Percentiles rank a stretch among this genome's conserved stretches.
These are phyloP conservation scores for Choloepus hoffmanni DNA, from an alignment of 2,113 vertebrate species.

Conservation along the genomic window DNA sequence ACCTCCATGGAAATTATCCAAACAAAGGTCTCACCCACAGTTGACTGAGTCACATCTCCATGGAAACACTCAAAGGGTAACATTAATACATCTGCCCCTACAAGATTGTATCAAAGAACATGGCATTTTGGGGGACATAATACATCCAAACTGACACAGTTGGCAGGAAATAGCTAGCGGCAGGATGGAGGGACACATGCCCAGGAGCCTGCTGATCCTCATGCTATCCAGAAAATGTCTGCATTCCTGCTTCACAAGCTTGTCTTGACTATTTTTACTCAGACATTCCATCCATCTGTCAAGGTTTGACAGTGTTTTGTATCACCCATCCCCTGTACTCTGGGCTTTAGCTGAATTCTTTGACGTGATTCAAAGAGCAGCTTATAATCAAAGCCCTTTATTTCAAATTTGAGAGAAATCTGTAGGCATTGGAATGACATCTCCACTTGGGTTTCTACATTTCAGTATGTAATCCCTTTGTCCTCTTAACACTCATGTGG, in stretches of 20 bases:
- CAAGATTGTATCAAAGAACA: no score
- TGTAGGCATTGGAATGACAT: background rate
- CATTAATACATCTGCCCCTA: no score
- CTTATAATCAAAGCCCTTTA: background rate
- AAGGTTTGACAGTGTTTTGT: background rate
- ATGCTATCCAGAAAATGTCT: background rate
- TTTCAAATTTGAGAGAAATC: conserved; percentile 24
- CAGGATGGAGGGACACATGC: background rate
- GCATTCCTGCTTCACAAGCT: background rate
- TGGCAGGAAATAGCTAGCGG: background rate
- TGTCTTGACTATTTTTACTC: background rate
- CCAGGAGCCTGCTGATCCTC: background rate
- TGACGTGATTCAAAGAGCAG: background rate
- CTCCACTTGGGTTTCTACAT: background rate
- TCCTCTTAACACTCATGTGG: background rate
- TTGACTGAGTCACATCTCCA: no score
- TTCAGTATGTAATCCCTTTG: background rate
- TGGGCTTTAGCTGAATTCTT: conserved; percentile 2
- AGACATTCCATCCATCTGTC: background rate
- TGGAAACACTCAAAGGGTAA: no score
- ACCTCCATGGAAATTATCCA: no score
- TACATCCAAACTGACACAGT: no score
- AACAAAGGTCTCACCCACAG: no score
- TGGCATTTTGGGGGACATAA: no score
- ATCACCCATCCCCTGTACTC: background rate